Base-by-base conservation (phyloP, 2,888 invertebrate genomes). In the Erebia ligea region DNA sequence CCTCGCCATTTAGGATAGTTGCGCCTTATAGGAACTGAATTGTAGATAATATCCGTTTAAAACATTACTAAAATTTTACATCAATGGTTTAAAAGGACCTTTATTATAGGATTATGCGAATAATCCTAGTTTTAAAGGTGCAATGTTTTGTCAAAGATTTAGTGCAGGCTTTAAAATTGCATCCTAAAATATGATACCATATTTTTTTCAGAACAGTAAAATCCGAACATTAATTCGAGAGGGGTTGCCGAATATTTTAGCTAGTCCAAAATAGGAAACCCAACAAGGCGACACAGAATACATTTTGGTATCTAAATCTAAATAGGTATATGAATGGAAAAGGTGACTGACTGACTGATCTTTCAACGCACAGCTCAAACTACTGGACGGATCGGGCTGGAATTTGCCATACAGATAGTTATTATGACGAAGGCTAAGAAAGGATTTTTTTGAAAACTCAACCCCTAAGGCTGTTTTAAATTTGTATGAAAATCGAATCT, bases 181-280 rank as follows among this genome's bases (percentile, higher is more conserved):
- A 40, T 64, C 34, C 52, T 64, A 64, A 64, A 64, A 64, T 64
- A 54, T 64, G 50, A 64, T 40, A 54, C 54, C 52, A 52, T 6
- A 34, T 34, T 54, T 64, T 64, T 61, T 62, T 45, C 45, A 62
- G 48, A 62, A 45, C 48, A 45, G 42, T 61, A 15, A 61, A 61
- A 61, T 48, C 62, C 62, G 62, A 48, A 62, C 48, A 62, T 62
- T 34, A 54, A 52, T 64, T 54, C 52, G 54, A 11, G 52, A 54
- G 52, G 40, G 40, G 34, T 17, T 54, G 6, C 52, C 54, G 54
- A 64, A 64, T 54, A 64, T 64, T 64, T 64, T 54, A 68, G 34
- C 40, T 13, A n/a, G 68, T 61, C 40, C 61, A 68, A 68, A 68
- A 61, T 54, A n/a, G 52, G 34, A 42, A 52, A 48, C 50, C 52